A percentile compares a stretch with the other conserved stretches of the same genome.
These are phyloP conservation scores for Cephus pygmeus DNA, from an alignment of 2,888 invertebrate genomes.

Conservation along the genomic window DNA sequence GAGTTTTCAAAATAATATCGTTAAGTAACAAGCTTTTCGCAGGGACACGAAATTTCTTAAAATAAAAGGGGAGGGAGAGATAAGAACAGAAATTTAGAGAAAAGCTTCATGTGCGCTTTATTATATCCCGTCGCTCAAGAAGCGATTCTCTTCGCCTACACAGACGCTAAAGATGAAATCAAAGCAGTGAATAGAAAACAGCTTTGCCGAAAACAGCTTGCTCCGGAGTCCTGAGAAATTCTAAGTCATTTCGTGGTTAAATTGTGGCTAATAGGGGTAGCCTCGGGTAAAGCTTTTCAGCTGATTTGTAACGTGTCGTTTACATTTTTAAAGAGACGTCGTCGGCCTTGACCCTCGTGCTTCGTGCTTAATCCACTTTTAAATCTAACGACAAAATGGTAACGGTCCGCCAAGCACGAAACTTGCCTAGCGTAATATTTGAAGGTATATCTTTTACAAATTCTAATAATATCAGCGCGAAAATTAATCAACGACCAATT, in stretches of 20 bases:
- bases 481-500: too few species aligned
- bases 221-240: too few species aligned
- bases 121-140: background rate
- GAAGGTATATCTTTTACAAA: too few species aligned
- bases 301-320: conserved; percentile 3
- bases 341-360: background rate
- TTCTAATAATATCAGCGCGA: too few species aligned
- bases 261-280: too few species aligned
- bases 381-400: background rate
- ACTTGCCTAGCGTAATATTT: too few species aligned
- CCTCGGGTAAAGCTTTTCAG: too few species aligned
- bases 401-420: background rate
- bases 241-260: too few species aligned
- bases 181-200: too few species aligned
- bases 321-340: conserved; percentile 16
- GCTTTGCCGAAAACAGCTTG: too few species aligned
- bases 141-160: background rate
- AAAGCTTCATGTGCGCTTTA: too few species aligned
- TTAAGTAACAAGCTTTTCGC: background rate
- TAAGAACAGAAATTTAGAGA: background rate
- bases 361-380: conserved; percentile 14
- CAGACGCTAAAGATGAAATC: too few species aligned
- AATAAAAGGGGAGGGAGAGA: background rate
- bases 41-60: background rate
- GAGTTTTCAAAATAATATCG: background rate